A percentile compares a stretch with the other conserved stretches of the same genome.
Conservation (phyloP, 2,113 vertebrate species). For the Cygnus atratus region DNA sequence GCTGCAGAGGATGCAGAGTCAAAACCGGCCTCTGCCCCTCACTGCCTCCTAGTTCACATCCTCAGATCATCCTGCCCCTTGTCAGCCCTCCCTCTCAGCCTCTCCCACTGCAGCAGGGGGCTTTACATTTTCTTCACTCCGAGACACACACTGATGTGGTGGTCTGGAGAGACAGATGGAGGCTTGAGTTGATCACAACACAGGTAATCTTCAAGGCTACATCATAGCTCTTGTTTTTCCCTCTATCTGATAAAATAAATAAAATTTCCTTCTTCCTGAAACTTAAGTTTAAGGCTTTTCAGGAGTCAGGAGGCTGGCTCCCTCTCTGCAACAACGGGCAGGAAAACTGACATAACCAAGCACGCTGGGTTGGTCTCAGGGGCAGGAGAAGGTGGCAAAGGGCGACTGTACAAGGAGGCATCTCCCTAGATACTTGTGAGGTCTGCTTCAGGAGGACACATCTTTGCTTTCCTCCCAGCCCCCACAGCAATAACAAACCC, state of each 20-base stretch:
- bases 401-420: neutral
- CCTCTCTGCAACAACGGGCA: neutral
- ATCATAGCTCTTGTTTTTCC: neutral
- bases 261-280: neutral
- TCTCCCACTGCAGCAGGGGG: neutral
- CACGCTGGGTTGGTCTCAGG: neutral
- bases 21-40: too few relatives aligned
- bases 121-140: neutral
- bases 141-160: neutral
- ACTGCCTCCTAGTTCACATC: too few relatives aligned
- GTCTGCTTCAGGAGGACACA: fast-evolving
- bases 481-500: neutral
- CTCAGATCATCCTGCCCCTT: too few relatives aligned
- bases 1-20: too few relatives aligned
- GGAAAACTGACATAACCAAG: neutral
- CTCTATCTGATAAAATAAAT: neutral
- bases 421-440: neutral
- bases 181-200: neutral
- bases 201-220: neutral
- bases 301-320: neutral
- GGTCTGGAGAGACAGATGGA: neutral
- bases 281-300: neutral
- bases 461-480: neutral
- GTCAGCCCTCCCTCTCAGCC: neutral
- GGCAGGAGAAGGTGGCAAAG: neutral